Evolutionary conservation across 2,113 vertebrate species (phyloP), one percentile per base, ranked within the genome.

Genomic region (Pandion haliaetus): DNA sequence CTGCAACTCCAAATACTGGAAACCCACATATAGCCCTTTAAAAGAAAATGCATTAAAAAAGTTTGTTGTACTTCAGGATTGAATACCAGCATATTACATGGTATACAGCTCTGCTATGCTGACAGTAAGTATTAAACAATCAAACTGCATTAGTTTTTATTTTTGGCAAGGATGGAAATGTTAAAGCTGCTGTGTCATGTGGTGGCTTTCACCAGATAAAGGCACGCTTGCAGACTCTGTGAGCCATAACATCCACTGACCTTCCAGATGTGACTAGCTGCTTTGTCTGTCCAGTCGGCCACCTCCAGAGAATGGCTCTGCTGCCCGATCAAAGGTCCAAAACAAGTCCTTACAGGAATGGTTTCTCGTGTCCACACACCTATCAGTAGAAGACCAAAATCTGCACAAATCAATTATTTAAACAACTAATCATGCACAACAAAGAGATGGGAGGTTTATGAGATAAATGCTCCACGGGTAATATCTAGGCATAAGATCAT

Each of bases 221-320:
- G 77, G 55, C n/a, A 59, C 3, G 34, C 8, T 62, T 47, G 65
- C 70, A 76, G 49, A 34, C 34, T 45, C 58, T n/a, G 42, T 11
- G 72, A 85, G 29, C 44, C 18, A 1, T 5, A 66, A 42, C n/a
- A 49, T 15, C 65, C 72, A 97, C 98, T 95, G 54, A 99, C 99
- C 99, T 99, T 99, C 99, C 99, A 99, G 91, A 99, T 98, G 77
- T 99, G 99, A 96, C 98, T 99, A 5, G 99, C 98, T 67, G 98
- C 98, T 97, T 99, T 99, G 80, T 99, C 99, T 50, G 99, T 99
- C 99, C 99, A 99, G 89, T 99, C 99, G 0, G 99, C 98, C 44
- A 99, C 98, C 88, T 99, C 99, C 90, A 99, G 98, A 23, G 98
- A 99, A 97, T 99, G 99, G 85, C 99, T 99, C 65, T 99, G 99